Evolutionary conservation across 2,113 vertebrate genomes (phyloP).

Genomic region (Brevimyrus niger): DNA sequence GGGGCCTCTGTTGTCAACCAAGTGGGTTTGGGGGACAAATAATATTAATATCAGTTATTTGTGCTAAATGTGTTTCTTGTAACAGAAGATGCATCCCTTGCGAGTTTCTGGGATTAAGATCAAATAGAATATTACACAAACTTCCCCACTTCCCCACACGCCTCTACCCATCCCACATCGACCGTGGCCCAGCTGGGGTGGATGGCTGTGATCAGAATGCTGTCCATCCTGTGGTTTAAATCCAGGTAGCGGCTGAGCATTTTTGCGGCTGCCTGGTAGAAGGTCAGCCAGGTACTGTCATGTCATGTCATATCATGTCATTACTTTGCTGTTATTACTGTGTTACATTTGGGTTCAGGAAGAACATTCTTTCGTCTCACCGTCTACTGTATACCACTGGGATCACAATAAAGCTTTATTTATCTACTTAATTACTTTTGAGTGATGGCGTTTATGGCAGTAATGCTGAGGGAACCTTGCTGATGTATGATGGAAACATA

Average conservation of each 20-base stretch:
- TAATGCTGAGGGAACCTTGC: conserved; percentile 44
- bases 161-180: conserved; percentile 48
- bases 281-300: neutral
- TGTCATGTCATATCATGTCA: neutral
- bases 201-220: conserved; percentile 49
- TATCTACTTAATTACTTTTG: neutral
- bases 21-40: neutral
- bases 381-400: neutral
- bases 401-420: neutral
- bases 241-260: conserved; percentile 59
- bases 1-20: neutral
- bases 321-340: neutral
- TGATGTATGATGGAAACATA: conserved; percentile 45
- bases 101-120: neutral
- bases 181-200: conserved; percentile 63
- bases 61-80: neutral
- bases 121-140: neutral
- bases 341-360: conserved; percentile 31
- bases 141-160: too few species aligned
- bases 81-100: neutral
- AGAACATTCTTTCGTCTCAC: neutral
- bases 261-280: conserved; percentile 45
- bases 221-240: conserved; percentile 34
- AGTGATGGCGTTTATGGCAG: neutral
- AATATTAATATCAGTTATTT: neutral